A percentile compares a stretch with the other conserved stretches of the same genome.
Conservation (phyloP, 2,888 invertebrate species). For the Mythimna impura region DNA sequence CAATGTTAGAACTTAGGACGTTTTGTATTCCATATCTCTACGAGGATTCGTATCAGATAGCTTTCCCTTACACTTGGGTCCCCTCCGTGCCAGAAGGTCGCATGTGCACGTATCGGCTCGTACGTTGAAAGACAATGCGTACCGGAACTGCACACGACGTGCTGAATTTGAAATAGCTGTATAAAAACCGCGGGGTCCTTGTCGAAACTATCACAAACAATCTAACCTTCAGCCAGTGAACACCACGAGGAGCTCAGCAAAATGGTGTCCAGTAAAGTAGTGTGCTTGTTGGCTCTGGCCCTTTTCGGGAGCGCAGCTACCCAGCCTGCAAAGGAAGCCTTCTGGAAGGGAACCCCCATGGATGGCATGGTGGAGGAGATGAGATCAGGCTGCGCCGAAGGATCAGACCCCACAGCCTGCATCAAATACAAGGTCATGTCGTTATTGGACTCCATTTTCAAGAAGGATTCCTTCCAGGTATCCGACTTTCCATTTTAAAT, state of each 20-base stretch:
- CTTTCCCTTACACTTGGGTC: slow-evolving; percentile 88
- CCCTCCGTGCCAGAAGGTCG: slow-evolving; percentile 79
- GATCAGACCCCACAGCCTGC: slow-evolving; percentile 95
- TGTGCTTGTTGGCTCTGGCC: slow-evolving; percentile 87
- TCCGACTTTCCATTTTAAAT: slow-evolving; percentile 52
- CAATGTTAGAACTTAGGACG: slow-evolving; percentile 77
- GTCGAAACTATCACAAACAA: slow-evolving; percentile 87
- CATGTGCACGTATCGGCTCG: slow-evolving; percentile 77
- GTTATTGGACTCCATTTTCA: slow-evolving; percentile 94
- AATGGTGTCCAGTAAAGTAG: slow-evolving; percentile 87
- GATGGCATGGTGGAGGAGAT: slow-evolving; percentile 94
- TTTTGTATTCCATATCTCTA: slow-evolving; percentile 72
- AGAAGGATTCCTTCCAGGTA: slow-evolving; percentile 95
- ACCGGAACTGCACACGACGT: slow-evolving; percentile 87
- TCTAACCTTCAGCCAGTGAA: slow-evolving; percentile 84
- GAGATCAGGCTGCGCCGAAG: slow-evolving; percentile 93
- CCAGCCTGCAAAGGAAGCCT: slow-evolving; percentile 91
- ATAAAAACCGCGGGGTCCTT: slow-evolving; percentile 88
- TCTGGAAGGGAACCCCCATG: slow-evolving; percentile 93
- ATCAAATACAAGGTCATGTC: slow-evolving; percentile 96
- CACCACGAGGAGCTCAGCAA: slow-evolving; percentile 79
- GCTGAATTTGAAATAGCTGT: slow-evolving; percentile 90
- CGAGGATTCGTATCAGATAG: slow-evolving; percentile 88
- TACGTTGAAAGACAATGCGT: slow-evolving; percentile 85
- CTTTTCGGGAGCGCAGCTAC: slow-evolving; percentile 91